Percentiles rank a stretch among this genome's conserved stretches.
Evolutionary conservation across 2,888 invertebrate genomes (phyloP).

Genomic region (Elmis aenea): DNA sequence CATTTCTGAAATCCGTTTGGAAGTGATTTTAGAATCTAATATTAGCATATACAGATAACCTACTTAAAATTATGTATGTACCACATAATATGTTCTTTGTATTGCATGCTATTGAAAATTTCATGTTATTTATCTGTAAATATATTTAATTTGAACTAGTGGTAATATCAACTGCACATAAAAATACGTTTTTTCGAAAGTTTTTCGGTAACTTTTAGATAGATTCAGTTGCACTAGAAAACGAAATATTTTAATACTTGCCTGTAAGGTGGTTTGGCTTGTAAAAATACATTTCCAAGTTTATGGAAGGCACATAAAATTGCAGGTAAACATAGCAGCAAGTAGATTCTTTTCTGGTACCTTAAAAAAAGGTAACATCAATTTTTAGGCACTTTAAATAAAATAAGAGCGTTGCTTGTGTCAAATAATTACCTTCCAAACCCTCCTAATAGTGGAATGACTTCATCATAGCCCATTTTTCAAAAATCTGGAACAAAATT

Average conservation of each 20-base stretch:
- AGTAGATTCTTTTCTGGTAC: slow-evolving; percentile 64
- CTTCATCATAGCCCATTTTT: slow-evolving; percentile 66
- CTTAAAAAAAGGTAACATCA: slow-evolving; percentile 24
- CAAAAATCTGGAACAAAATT: too few species aligned
- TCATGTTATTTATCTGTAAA: too few species aligned
- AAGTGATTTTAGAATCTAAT: too few species aligned
- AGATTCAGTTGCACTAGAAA: not conserved
- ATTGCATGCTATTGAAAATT: too few species aligned
- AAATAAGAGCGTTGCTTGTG: slow-evolving; percentile 1
- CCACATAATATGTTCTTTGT: too few species aligned
- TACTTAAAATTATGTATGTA: too few species aligned
- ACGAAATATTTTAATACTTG: slow-evolving; percentile 35
- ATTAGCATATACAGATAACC: too few species aligned
- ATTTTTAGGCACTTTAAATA: too few species aligned
- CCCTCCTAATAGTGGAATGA: slow-evolving; percentile 62
- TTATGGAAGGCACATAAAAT: slow-evolving; percentile 71
- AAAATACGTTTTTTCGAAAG: not conserved
- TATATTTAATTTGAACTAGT: too few species aligned
- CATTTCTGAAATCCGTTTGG: too few species aligned
- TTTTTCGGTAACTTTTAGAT: not conserved
- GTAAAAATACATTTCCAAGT: slow-evolving; percentile 64
- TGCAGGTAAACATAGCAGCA: slow-evolving; percentile 64
- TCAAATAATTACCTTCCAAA: slow-evolving; percentile 51
- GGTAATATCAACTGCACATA: too few species aligned
- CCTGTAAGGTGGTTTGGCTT: slow-evolving; percentile 62